A percentile compares a stretch with the other conserved stretches of the same genome.
Evolutionary conservation across 1,140 invertebrate genomes (phyloP).

Genomic region (Drosophila kikkawai): DNA sequence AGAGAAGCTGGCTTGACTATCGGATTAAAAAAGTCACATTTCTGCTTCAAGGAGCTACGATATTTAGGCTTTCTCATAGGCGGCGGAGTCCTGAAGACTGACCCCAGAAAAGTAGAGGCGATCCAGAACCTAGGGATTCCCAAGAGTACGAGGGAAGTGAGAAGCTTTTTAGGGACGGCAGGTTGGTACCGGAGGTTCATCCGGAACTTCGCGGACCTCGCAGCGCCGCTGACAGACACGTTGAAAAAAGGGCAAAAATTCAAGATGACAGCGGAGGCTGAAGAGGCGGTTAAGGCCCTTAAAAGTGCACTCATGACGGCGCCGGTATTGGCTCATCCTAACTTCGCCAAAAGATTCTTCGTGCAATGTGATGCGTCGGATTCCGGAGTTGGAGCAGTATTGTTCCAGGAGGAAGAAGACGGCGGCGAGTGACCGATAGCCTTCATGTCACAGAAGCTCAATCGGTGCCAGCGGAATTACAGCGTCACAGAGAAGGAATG

Average conservation of each 20-base stretch:
- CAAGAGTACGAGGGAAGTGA: slow-evolving; percentile 8
- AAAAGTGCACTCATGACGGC: background rate
- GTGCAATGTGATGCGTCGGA: too few relatives aligned
- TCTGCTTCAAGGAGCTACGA: slow-evolving; percentile 61
- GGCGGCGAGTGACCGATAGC: background rate
- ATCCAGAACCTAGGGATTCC: too few relatives aligned
- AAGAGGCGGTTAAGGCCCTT: background rate
- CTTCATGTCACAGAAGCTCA: background rate
- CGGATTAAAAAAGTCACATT: slow-evolving; percentile 85
- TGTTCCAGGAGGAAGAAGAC: background rate
- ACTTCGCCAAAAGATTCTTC: slow-evolving; percentile 1
- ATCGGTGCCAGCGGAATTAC: background rate
- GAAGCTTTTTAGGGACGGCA: slow-evolving; percentile 10
- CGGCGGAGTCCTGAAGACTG: slow-evolving; percentile 12
- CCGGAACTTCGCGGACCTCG: slow-evolving; percentile 4
- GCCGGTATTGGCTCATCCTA: background rate
- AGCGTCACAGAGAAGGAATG: too few relatives aligned
- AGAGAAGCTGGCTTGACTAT: slow-evolving; percentile 82
- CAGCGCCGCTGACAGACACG: slow-evolving; percentile 8
- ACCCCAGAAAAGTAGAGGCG: too few relatives aligned
- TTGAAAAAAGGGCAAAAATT: slow-evolving; percentile 10
- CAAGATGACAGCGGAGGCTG: background rate
- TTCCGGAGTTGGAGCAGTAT: background rate
- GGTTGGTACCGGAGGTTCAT: slow-evolving; percentile 31
- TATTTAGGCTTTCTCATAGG: slow-evolving; percentile 22